A percentile compares a stretch with the other conserved stretches of the same genome.
Conservation (phyloP, 37 sponge, comb jelly and placozoan species). For the Chondrilla cf. caribensis region DNA sequence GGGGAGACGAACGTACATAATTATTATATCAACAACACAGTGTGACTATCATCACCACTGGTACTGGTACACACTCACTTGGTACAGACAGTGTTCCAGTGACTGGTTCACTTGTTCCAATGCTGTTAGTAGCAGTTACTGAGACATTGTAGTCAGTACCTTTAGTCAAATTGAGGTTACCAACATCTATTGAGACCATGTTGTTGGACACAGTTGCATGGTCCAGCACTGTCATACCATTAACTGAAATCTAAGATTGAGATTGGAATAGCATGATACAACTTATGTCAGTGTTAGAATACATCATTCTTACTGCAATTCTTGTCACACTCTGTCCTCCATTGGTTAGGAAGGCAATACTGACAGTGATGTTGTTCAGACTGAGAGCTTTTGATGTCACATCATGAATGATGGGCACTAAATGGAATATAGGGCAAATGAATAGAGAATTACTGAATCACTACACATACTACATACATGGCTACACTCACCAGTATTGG, state of each 20-base stretch:
- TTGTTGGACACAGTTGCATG: too few species aligned
- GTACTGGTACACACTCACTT: neutral
- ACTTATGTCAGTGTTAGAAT: too few species aligned
- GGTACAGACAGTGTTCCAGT: neutral
- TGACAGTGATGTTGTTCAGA: neutral
- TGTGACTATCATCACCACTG: too few species aligned
- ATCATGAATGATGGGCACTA: neutral
- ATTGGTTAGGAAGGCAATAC: neutral
- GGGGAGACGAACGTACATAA: too few species aligned
- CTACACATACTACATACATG: neutral
- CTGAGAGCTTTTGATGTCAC: neutral
- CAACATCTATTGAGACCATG: neutral
- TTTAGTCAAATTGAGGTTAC: too few species aligned
- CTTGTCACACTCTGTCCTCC: conserved; percentile 11
- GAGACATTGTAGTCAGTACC: neutral
- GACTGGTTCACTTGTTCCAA: neutral
- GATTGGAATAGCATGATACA: too few species aligned
- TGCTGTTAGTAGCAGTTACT: neutral
- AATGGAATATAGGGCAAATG: neutral
- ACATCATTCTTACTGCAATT: too few species aligned
- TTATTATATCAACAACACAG: too few species aligned
- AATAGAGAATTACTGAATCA: neutral
- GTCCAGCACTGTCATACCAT: too few species aligned
- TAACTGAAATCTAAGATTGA: too few species aligned
- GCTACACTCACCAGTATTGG: neutral